Evolutionary conservation across 1,140 invertebrate genomes (phyloP).

Genomic region (Drosophila guanche): DNA sequence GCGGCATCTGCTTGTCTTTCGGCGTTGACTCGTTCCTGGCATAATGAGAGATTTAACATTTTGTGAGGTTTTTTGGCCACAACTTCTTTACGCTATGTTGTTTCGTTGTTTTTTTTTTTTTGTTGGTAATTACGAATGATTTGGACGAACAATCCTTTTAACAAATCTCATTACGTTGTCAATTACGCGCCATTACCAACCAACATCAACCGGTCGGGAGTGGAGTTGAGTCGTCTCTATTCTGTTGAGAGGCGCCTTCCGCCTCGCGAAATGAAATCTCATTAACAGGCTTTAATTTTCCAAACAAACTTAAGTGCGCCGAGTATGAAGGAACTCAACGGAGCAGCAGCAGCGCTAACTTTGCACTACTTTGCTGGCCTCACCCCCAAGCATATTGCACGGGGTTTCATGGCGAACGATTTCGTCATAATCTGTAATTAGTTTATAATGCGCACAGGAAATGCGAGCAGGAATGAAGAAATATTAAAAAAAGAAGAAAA

Average conservation of each 20-base stretch:
- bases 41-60: too few relatives aligned
- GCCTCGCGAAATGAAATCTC: constrained; percentile 60
- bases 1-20: too few relatives aligned
- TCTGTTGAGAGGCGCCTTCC: too few relatives aligned
- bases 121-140: constrained; percentile 64
- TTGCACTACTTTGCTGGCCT: neutral
- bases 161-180: constrained; percentile 79
- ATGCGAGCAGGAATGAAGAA: constrained; percentile 6
- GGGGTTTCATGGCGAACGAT: constrained; percentile 51
- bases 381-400: constrained; percentile 55
- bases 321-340: constrained; percentile 12
- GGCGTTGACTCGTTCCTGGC: too few relatives aligned
- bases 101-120: constrained; percentile 16
- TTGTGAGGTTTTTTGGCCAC: neutral
- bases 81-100: neutral
- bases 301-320: constrained; percentile 49
- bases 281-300: constrained; percentile 77
- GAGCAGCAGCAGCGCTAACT: constrained; percentile 11
- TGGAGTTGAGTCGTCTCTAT: too few relatives aligned
- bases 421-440: constrained; percentile 78
- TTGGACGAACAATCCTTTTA: constrained; percentile 71
- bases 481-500: neutral
- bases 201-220: neutral
- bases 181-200: constrained; percentile 71
- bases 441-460: constrained; percentile 78